Evolutionary conservation across 2,797 vertebrate genomes (phyloP), one percentile per base, ranked within the genome.

Genomic region (Serranus cabrilla): DNA sequence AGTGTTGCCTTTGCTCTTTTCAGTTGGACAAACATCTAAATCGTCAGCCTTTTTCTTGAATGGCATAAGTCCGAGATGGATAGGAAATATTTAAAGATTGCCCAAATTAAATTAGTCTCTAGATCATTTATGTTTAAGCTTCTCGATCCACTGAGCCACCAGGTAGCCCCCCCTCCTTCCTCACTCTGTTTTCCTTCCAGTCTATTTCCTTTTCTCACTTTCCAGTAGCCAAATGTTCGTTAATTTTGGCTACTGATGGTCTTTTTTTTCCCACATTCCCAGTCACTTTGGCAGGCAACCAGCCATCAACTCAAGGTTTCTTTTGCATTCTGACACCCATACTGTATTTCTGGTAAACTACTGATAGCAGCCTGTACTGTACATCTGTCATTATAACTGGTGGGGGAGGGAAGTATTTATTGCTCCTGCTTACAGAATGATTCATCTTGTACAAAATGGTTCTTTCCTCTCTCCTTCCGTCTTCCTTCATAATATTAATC

Each of bases 311-410:
- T 46, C 11, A 14, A 14, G 18, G 40, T 25, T 62, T 73, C 3
- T 18, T 62, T 56, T 7, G 47, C 40, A 37, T 62, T 31, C 51
- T 69, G 55, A 76, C 76, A 63, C 27, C 74, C 4, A 0, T 7
- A 56, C 43, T 17, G 20, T 71, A 49, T 70, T 73, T 64, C 34
- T 71, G 9, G 17, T 47, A 21, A 75, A 60, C 40, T 17, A 7
- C 46, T 71, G 61, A 67, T 55, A 61, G 67, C 64, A 18, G 62
- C 27, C 68, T 63, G 31, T 46, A 65, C 68, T 60, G 47, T 80
- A 56, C 66, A 72, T 81, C 75, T 84, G 70, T 78, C 59, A 76
- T 43, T 73, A 76, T 25, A 51, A 31, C 58, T 64, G 39, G 3
- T 43, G 57, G 56, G 56, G 60, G 56, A 39, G 39, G 66, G 56